Conservation (phyloP, 1,140 invertebrate species). For the Apocrypta bakeri region DNA sequence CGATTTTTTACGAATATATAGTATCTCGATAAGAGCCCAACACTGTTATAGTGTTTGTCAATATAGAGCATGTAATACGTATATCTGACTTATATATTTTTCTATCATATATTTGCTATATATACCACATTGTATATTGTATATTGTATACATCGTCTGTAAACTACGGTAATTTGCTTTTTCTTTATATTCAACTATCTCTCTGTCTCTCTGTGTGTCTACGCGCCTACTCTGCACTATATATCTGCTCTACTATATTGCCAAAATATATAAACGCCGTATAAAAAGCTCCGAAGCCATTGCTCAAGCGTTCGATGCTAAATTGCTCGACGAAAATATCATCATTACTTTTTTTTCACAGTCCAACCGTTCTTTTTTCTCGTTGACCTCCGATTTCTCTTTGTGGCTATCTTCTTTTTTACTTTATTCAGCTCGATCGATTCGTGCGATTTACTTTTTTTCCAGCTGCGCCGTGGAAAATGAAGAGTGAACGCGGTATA, state of each 20-base stretch:
- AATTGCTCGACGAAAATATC: conserved; percentile 24
- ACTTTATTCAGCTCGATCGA: not conserved
- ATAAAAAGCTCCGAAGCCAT: not conserved
- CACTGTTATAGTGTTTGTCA: conserved; percentile 64
- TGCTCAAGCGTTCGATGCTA: not conserved
- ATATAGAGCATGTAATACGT: conserved; percentile 68
- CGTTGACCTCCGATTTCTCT: not conserved
- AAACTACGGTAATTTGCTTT: conserved; percentile 54
- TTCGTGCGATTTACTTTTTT: not conserved
- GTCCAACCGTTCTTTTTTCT: not conserved
- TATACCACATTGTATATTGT: conserved; percentile 29
- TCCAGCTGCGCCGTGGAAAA: not conserved
- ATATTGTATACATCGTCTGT: conserved; percentile 33
- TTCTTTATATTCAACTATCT: conserved; percentile 46
- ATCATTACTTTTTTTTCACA: not conserved
- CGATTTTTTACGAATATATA: not conserved
- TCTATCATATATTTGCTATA: conserved; percentile 55
- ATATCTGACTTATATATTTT: conserved; percentile 53
- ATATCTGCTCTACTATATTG: too few relatives aligned
- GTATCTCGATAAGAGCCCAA: conserved; percentile 48
- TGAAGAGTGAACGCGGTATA: conserved; percentile 35
- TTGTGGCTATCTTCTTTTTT: not conserved
- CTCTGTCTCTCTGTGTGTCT: too few relatives aligned
- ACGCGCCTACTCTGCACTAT: too few relatives aligned
- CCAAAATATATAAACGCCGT: not conserved